Conservation (phyloP, 2,113 vertebrate species). For the Vidua chalybeata region DNA sequence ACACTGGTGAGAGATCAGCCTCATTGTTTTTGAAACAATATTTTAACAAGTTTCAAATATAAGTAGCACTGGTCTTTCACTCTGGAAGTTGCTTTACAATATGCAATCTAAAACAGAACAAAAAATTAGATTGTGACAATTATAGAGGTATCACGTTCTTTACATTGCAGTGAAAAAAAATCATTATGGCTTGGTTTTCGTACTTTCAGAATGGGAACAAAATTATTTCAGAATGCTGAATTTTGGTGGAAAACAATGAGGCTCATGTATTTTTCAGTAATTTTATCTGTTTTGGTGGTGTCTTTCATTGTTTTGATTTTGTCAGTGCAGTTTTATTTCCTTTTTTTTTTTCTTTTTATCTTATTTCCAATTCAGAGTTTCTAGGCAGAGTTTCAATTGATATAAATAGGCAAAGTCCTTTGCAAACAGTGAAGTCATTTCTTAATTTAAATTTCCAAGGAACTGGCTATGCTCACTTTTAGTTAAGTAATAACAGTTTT, state of each 20-base stretch:
- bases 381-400: background rate
- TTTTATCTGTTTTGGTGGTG: background rate
- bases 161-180: background rate
- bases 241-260: background rate
- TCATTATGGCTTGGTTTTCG: background rate
- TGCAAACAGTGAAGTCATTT: background rate
- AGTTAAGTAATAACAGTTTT: background rate
- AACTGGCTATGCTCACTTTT: background rate
- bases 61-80: background rate
- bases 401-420: background rate
- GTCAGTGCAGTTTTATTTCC: background rate
- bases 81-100: background rate
- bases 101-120: background rate
- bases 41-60: background rate
- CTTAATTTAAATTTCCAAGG: background rate
- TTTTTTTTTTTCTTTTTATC: background rate
- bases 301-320: background rate
- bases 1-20: background rate
- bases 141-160: background rate
- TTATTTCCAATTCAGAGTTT: background rate
- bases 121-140: background rate
- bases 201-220: background rate
- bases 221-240: background rate
- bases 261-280: background rate
- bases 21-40: background rate